Evolutionary conservation across 92 coral and sea anemone species (phyloP).

Genomic region (Phenganax stokvisi): DNA sequence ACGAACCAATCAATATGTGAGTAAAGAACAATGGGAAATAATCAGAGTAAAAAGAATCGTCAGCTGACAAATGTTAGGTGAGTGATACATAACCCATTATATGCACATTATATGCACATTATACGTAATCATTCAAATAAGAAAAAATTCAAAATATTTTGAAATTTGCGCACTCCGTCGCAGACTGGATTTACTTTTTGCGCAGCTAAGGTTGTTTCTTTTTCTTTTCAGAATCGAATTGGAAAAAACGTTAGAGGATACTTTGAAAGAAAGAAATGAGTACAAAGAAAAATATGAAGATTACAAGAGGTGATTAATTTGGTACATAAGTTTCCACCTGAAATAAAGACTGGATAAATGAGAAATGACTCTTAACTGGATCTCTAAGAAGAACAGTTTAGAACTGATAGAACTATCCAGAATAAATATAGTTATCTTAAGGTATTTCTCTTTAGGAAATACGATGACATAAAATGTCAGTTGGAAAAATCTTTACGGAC

Average conservation of each 20-base stretch:
- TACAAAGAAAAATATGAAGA: slow-evolving; percentile 33
- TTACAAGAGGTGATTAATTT: not conserved
- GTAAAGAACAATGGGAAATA: slow-evolving; percentile 24
- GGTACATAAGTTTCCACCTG: not conserved
- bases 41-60: slow-evolving; percentile 12
- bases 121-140: not conserved
- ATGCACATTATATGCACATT: not conserved
- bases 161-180: too few species aligned
- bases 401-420: not conserved
- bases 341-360: too few species aligned
- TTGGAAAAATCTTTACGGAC: slow-evolving; percentile 17
- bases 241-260: slow-evolving; percentile 29
- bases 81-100: not conserved
- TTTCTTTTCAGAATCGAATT: slow-evolving; percentile 25
- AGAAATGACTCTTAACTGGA: not conserved
- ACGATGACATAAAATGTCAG: slow-evolving; percentile 12
- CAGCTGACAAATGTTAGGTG: not conserved
- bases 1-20: not conserved
- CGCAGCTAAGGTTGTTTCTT: not conserved
- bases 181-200: too few species aligned
- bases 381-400: not conserved
- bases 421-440: not conserved
- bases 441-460: slow-evolving; percentile 9
- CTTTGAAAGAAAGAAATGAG: slow-evolving; percentile 28
- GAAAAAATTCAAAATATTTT: too few species aligned